Evolutionary conservation across 2,113 vertebrate species (phyloP), one percentile per base, ranked within the genome.

Genomic region (Rhombomys opimus): DNA sequence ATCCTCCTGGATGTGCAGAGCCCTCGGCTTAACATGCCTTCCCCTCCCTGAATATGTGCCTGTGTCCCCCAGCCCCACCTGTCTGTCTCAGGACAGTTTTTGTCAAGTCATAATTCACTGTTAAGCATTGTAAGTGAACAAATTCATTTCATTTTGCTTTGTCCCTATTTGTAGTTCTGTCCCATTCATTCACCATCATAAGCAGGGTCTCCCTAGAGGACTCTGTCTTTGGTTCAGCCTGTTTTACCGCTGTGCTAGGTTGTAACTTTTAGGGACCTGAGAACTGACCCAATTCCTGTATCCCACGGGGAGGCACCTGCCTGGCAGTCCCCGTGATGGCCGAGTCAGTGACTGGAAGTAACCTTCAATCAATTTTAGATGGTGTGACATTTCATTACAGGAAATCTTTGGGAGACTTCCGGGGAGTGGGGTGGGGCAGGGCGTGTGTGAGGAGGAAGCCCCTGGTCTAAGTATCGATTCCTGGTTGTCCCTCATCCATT

Each of bases 1-100:
- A 22, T 50, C 17, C 70, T 70, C 91, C 78, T 77, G 54, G 38
- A 57, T 8, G 54, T 81, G 68, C 54, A 38, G 50, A 57, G 68
- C 65, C 15, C 9, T 5, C 38, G 61, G 87, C 68, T 84, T 91
- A 73, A 82, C 84, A 92, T 95, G 90, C 96, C 96, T 96, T 96
- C 67, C 65, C 72, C 87, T 86, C 8, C 78, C 68, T 50, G 65
- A 94, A 92, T 80, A 72, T 35, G 89, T 5, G 63, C 52, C 82
- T 85, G 41, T 10, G 38, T 65, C 50, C 23, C 0, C 20, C 38
- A 25, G 11, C 1, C 61, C 27, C 14, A 32, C 25, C 2, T 9
- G 0, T 8, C 32, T 13, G 1, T 84, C 52, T 90, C 63, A 46
- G 80, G 41, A 61, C 17, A 11, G 46, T 57, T 87, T 84, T 92